A percentile compares a stretch with the other conserved stretches of the same genome.
Evolutionary conservation across 1,140 invertebrate species (phyloP).

Genomic region (Dreissena rostriformis): DNA sequence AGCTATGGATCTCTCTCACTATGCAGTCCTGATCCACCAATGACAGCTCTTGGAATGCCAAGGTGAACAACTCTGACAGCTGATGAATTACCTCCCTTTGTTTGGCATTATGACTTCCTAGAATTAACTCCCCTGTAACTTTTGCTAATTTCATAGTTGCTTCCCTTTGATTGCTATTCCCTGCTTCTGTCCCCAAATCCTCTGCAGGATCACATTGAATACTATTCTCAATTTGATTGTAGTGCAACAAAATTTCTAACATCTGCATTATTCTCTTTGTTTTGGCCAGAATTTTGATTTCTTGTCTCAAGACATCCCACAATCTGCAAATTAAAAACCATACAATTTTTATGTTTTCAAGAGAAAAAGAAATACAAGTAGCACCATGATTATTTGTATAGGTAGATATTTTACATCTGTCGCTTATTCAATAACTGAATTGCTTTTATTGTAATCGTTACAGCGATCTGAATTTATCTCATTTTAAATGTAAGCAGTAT

Average conservation of each 20-base stretch:
- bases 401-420: too few relatives aligned
- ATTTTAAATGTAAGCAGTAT: too few relatives aligned
- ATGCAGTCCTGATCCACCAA: slow-evolving; percentile 26
- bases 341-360: too few relatives aligned
- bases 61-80: background rate
- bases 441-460: too few relatives aligned
- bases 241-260: background rate
- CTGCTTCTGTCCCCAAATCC: background rate
- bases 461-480: too few relatives aligned
- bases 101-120: background rate
- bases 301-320: background rate
- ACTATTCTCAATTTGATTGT: background rate
- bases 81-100: background rate
- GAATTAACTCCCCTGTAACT: background rate
- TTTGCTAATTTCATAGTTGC: background rate
- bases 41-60: slow-evolving; percentile 31
- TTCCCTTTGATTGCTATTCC: slow-evolving; percentile 1
- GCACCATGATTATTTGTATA: too few relatives aligned
- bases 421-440: too few relatives aligned
- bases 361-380: too few relatives aligned
- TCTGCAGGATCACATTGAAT: background rate
- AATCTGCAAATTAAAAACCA: too few relatives aligned
- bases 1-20: slow-evolving; percentile 22
- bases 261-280: background rate
- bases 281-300: background rate